A percentile compares a stretch with the other conserved stretches of the same genome.
These are phyloP conservation scores for Rallus crepitans DNA, from an alignment of 2,797 vertebrate species.

Conservation along the genomic window DNA sequence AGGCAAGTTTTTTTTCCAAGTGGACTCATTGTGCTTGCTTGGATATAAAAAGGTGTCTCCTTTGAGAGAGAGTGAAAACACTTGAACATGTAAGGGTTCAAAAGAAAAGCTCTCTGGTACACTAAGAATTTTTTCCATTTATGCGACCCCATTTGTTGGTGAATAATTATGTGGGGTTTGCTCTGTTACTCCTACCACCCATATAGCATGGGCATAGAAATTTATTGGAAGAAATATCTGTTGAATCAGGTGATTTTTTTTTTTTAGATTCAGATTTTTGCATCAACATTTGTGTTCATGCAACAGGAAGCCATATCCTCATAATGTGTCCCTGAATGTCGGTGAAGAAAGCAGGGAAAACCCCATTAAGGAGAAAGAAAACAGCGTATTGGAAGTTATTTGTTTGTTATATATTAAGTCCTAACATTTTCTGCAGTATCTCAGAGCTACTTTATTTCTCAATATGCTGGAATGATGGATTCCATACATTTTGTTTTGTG, in stretches of 20 bases:
- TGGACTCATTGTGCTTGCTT: background rate
- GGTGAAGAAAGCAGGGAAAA: background rate
- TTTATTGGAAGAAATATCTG: background rate
- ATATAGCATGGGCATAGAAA: background rate
- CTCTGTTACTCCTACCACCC: background rate
- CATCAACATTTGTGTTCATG: background rate
- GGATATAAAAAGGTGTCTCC: background rate
- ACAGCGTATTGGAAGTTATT: background rate
- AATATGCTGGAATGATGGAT: conserved; percentile 24
- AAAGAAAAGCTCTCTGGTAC: background rate
- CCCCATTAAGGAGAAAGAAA: background rate
- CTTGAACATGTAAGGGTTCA: background rate
- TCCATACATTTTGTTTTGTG: background rate
- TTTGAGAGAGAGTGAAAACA: background rate
- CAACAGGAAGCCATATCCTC: background rate
- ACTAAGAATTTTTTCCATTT: background rate
- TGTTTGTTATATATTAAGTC: background rate
- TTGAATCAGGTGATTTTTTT: background rate
- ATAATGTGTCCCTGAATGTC: background rate
- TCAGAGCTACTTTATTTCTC: conserved; percentile 33
- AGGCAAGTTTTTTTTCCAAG: background rate
- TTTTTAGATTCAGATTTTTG: background rate
- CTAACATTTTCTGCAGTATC: conserved; percentile 1
- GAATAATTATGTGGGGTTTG: background rate
- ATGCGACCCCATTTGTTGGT: background rate